phyloP scores from a whole-genome alignment of 2,113 vertebrate genomes.

The human (Homo sapiens) region DNA sequence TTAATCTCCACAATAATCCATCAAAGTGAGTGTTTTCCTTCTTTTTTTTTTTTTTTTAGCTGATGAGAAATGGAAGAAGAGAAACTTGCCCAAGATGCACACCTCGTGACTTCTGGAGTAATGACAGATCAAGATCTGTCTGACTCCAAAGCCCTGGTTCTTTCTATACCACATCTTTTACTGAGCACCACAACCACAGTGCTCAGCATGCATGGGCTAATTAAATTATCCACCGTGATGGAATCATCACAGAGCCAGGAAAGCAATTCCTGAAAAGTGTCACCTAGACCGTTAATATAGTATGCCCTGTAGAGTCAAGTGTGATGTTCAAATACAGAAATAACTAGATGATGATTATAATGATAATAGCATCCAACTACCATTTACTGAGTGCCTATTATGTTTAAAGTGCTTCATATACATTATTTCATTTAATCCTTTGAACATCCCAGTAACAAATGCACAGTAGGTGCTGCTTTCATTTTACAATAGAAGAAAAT shows the following conservation, averaged over 20 bases:
- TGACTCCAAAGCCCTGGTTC: conserved; percentile 38
- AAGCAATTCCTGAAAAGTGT: conserved; percentile 66
- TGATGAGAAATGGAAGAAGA: conserved; percentile 36
- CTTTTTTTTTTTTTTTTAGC: not conserved
- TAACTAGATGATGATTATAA: conserved; percentile 61
- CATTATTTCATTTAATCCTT: conserved; percentile 57
- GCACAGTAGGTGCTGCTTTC: conserved; percentile 55
- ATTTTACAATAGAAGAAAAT: conserved; percentile 51
- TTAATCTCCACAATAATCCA: not conserved
- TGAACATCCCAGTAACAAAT: conserved; percentile 57
- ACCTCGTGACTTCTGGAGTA: conserved; percentile 1
- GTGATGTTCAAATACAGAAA: conserved; percentile 67
- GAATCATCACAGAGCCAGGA: conserved; percentile 53
- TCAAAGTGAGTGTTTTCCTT: not conserved
- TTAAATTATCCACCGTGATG: conserved; percentile 63
- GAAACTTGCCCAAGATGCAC: not conserved
- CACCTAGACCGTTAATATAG: conserved; percentile 68
- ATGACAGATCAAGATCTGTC: conserved; percentile 37
- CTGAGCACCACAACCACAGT: conserved; percentile 27
- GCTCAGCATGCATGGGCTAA: conserved; percentile 66
- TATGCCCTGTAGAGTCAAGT: conserved; percentile 68
- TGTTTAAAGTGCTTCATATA: conserved; percentile 54
- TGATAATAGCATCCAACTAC: conserved; percentile 53
- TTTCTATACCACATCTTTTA: conserved; percentile 38
- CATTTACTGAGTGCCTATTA: conserved; percentile 66